Evolutionary conservation across 1,140 invertebrate genomes (phyloP), one percentile per base, ranked within the genome.

Genomic region (Drosophila biarmipes): DNA sequence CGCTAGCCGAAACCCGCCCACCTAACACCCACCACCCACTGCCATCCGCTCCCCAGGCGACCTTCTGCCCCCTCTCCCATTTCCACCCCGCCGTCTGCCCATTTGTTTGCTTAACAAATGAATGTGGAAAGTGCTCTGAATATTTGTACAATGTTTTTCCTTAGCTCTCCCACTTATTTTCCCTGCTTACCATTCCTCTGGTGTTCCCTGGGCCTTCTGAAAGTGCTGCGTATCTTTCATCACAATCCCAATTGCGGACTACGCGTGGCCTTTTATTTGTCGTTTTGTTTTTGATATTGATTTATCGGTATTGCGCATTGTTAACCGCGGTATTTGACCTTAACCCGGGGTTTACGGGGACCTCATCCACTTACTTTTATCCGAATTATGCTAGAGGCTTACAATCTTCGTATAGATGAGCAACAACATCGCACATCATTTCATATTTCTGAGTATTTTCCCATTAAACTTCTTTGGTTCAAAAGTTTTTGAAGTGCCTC

Each of bases 91-190:
- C 24, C 29, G 29, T 31, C 29, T 31, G 29, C 17, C 66, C 52
- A 37, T 73, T 78, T 84, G 58, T 85, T 79, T 85, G 81, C 72
- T 53, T 73, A 85, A 80, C 68, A 76, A 76, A 76, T 84, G 72
- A 85, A 84, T 56, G 76, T 57, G 61, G 51, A 84, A 85, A 85
- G 66, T 76, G 78, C 63, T 86, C 75, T 54, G 63, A 85, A 85
- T 85, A 80, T 85, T 85, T 85, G 67, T 67, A 73, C 80, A 85
- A 73, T 68, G 71, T 67, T 72, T 61, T 80, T 55, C 38, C 27
- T 62, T 66, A 49, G 34, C 49, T 15, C 14, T 29, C 7, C n/a
- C 14, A 37, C 17, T 37, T 37, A 37, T n/a, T 37, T 37, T 14
- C 21, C 19, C 21, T 21, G 6, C 12, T 15, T 40, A 17, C 31